These are phyloP conservation scores for Drosophila neotestacea DNA, from an alignment of 2,888 invertebrate genomes.

Conservation along the genomic window DNA sequence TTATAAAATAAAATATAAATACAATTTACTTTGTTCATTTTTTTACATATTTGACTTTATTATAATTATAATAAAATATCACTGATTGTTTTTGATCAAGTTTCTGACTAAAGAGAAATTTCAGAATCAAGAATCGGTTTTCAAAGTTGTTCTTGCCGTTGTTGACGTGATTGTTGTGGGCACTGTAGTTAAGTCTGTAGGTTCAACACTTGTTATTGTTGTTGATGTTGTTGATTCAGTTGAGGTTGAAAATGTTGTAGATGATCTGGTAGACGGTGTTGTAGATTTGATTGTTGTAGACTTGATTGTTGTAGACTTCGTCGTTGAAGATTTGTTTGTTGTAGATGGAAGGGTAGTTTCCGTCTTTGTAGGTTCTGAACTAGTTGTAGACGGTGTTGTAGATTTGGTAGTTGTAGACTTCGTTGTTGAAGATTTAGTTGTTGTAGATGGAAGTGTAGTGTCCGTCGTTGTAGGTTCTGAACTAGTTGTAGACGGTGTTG, in stretches of 20 bases:
- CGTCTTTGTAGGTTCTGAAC: neutral
- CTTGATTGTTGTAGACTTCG: neutral
- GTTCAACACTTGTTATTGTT: slow-evolving; percentile 3
- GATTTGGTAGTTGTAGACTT: neutral
- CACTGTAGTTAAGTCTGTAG: neutral
- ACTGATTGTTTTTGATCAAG: neutral
- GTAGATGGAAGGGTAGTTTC: neutral
- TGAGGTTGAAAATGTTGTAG: neutral
- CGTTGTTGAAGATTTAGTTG: neutral
- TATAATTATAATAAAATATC: neutral
- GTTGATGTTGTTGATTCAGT: neutral
- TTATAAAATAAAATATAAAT: neutral
- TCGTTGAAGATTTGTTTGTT: slow-evolving; percentile 2
- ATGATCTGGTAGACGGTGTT: neutral
- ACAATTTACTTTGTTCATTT: neutral
- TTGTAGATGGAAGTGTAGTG: slow-evolving; percentile 1
- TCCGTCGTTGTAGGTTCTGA: neutral
- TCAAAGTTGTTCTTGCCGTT: neutral
- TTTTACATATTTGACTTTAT: neutral
- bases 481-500: neutral
- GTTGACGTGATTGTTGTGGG: neutral
- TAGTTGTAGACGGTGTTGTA: slow-evolving; percentile 1
- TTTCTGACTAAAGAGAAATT: neutral
- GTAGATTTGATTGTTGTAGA: slow-evolving; percentile 4
- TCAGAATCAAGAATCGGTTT: neutral